phyloP scores from a whole-genome alignment of 2,888 invertebrate genomes.

The Sphinx pinastri region DNA sequence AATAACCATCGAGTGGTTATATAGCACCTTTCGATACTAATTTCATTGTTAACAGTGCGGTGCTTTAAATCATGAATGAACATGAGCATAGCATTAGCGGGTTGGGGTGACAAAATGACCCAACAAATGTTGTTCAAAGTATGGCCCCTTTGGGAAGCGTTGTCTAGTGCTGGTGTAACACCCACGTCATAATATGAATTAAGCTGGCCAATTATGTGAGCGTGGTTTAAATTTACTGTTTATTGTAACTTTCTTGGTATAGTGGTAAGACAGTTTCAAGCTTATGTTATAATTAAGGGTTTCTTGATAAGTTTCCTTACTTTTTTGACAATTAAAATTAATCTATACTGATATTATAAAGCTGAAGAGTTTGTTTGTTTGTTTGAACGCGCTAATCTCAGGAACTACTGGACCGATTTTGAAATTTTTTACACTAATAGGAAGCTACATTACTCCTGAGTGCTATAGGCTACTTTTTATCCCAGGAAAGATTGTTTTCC shows the following conservation, averaged over 20 bases:
- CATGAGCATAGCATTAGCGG: constrained; percentile 64
- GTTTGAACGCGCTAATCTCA: no score
- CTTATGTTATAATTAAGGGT: no score
- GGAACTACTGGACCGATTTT: no score
- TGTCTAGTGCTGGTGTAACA: constrained; percentile 25
- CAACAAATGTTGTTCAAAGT: constrained; percentile 61
- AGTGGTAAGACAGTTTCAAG: no score
- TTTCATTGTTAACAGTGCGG: constrained; percentile 72
- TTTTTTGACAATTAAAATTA: no score
- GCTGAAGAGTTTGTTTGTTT: no score
- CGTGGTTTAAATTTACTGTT: not conserved
- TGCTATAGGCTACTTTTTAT: no score
- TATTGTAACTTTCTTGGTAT: not conserved
- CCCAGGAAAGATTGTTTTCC: no score
- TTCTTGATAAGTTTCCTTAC: no score
- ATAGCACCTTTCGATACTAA: constrained; percentile 80
- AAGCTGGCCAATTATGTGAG: constrained; percentile 13
- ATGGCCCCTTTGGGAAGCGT: constrained; percentile 47
- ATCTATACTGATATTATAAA: no score
- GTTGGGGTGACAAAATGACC: constrained; percentile 68
- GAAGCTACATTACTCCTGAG: no score
- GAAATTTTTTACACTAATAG: no score
- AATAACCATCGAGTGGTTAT: constrained; percentile 70
- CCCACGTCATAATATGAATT: constrained; percentile 18
- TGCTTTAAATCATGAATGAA: constrained; percentile 76